Base-by-base conservation (phyloP, 2,888 invertebrate species). In the Scaptomyza caliginosa region DNA sequence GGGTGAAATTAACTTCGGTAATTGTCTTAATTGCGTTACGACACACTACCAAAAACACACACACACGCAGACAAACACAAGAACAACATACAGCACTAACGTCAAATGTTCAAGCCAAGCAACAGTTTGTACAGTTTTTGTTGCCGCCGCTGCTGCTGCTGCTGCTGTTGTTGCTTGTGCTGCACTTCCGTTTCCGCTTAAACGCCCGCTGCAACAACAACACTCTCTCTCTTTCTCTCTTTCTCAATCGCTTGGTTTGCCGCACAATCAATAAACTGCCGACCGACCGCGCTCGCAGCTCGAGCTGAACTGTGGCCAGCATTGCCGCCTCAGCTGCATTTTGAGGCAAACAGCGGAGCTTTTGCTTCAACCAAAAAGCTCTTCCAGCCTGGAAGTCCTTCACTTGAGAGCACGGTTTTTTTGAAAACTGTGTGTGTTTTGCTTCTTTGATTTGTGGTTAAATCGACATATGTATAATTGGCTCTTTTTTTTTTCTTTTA, bases 151-250 rank as follows among this genome's bases (percentile, higher is more conserved):
- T 43, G 40, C n/a, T 39, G 43, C 63, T 54, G 32, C 45, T 38
- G 32, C 13, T 26, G 19, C 48, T 43, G 40, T 26, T 19, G 58
- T 57, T 86, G 75, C 70, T 28, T 34, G 21, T 45, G 63, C 64
- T 83, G 83, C 88, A 87, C 88, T 83, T 87, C 83, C 86, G 84
- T 70, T 70, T 85, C 67, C 77, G 77, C 69, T 86, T 70, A 28
- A 42, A 52, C 69, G 48, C 57, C 54, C 43, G 58, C 63, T 65
- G 58, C 49, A 63, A 39, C 54, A 63, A 39, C 54, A 19, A 30
- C 46, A 19, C 46, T 13, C 1, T 30, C 19, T 21, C 10, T 19
- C 8, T 21, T 19, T 24, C 23, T 30, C n/a, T 19, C 16, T 5
- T 6, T 16, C 7, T 0, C 21, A 3, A 13, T 3, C 42, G 17